Percentiles rank a stretch among this genome's conserved stretches.
Evolutionary conservation across 2,113 vertebrate species (phyloP).

Genomic region (Saccopteryx bilineata): DNA sequence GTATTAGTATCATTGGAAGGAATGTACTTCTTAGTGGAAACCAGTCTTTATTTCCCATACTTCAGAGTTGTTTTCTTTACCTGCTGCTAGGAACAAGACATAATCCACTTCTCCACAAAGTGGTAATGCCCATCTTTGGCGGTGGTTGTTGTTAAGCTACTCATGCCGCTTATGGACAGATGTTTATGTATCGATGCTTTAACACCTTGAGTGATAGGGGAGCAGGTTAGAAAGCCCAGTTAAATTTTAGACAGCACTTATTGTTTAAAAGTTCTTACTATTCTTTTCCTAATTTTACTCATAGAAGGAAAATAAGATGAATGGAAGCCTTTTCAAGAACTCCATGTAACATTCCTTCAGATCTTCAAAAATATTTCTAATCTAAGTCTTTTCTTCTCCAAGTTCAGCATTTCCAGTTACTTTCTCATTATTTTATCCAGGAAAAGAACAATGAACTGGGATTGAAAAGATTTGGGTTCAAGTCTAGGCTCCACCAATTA

Average conservation of each 20-base stretch:
- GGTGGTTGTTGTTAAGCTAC: background rate
- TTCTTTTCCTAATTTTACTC: background rate
- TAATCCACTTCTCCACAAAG: background rate
- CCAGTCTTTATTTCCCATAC: background rate
- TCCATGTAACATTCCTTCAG: background rate
- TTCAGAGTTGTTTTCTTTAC: background rate
- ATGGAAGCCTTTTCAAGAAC: background rate
- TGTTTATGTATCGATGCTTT: background rate
- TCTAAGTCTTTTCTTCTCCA: slow-evolving; percentile 9
- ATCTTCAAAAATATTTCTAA: slow-evolving; percentile 17
- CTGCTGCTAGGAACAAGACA: background rate
- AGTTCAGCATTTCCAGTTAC: background rate
- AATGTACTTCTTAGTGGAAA: background rate
- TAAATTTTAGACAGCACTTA: slow-evolving; percentile 14
- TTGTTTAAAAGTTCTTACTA: background rate
- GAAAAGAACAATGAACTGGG: background rate
- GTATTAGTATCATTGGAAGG: background rate
- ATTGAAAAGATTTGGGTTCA: background rate
- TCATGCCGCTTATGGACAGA: background rate
- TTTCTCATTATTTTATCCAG: background rate
- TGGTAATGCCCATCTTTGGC: background rate
- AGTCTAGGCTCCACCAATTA: background rate
- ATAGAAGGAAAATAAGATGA: background rate
- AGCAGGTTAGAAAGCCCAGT: background rate
- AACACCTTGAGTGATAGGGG: background rate